Conservation (phyloP, 2,888 invertebrate species). For the Nycteola revayana region DNA sequence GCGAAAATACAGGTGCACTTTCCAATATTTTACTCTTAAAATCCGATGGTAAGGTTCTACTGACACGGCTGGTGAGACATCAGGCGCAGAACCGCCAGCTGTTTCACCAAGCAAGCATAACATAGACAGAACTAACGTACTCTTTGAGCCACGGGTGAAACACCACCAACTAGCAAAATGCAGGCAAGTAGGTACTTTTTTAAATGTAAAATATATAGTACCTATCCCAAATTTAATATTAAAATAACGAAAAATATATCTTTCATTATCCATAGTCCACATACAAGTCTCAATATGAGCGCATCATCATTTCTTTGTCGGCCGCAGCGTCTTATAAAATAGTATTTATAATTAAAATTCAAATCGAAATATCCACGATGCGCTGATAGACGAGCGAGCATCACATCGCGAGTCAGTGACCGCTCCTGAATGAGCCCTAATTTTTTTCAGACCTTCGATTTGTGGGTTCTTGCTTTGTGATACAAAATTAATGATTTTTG, state of each 20-base stretch:
- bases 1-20: no score
- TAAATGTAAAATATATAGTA: no score
- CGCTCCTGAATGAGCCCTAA: slow-evolving; percentile 69
- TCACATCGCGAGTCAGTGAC: slow-evolving; percentile 67
- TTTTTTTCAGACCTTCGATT: slow-evolving; percentile 75
- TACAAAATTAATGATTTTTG: slow-evolving; percentile 81
- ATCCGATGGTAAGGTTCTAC: no score
- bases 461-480: slow-evolving; percentile 81
- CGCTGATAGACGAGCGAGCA: slow-evolving; percentile 39
- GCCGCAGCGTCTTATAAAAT: slow-evolving; percentile 26
- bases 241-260: slow-evolving; percentile 13
- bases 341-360: slow-evolving; percentile 62
- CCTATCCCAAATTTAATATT: no score
- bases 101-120: no score
- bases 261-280: slow-evolving; percentile 24
- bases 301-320: slow-evolving; percentile 21
- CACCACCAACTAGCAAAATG: no score
- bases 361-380: slow-evolving; percentile 56
- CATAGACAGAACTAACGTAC: no score
- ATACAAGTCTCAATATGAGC: slow-evolving; percentile 26
- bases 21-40: no score
- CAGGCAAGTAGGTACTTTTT: no score
- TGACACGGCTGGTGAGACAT: no score
- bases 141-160: no score
- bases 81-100: no score